Conservation (phyloP, 2,888 invertebrate genomes). For the Trachelus iudaicus region DNA sequence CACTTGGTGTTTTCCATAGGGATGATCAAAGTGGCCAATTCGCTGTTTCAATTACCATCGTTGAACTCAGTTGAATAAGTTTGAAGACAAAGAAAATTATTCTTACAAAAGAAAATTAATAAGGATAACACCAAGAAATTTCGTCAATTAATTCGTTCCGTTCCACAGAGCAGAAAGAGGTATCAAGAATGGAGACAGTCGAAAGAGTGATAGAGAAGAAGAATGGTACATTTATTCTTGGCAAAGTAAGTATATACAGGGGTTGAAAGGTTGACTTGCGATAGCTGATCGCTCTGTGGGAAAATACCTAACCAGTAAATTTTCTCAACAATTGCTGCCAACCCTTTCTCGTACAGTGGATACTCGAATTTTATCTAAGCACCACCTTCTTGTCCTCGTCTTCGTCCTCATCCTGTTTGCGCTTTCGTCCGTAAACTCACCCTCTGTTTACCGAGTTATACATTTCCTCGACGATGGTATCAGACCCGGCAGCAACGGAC, state of each 20-base stretch:
- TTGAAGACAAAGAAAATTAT: neutral
- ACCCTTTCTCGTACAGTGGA: neutral
- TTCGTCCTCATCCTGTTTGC: neutral
- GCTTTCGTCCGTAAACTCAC: neutral
- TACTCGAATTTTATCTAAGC: neutral
- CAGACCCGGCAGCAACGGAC: neutral
- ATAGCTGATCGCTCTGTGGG: neutral
- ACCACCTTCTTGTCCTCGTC: neutral
- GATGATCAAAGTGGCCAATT: neutral
- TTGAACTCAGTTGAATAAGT: neutral
- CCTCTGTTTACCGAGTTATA: neutral
- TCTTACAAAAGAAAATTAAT: neutral
- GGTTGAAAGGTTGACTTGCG: neutral
- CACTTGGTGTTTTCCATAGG: neutral
- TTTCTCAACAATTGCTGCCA: neutral
- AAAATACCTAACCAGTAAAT: neutral
- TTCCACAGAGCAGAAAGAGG: neutral
- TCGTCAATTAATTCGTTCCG: neutral
- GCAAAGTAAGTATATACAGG: neutral
- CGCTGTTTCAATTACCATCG: neutral
- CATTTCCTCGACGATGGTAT: neutral
- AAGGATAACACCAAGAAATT: neutral
- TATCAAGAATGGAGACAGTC: neutral
- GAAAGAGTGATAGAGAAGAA: neutral
- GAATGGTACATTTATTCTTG: neutral